Evolutionary conservation across 2,797 vertebrate species (phyloP), one percentile per base, ranked within the genome.

Genomic region (Tiaroga cobitis): DNA sequence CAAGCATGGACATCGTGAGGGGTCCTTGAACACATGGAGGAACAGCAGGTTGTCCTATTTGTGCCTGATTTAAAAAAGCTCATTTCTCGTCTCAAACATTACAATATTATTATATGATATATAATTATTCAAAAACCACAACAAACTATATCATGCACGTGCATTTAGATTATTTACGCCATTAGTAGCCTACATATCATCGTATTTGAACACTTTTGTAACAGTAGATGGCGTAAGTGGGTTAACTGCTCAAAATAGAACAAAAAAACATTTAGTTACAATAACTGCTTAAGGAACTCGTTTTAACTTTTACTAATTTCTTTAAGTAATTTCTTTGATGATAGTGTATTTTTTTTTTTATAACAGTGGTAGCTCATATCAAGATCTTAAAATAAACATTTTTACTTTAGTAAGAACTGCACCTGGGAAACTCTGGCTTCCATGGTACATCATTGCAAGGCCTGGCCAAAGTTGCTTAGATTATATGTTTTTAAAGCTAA

Each of bases 1-100:
- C 96, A 63, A 97, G 95, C 96, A 97, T 97, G 91, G 97, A 95
- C 97, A 97, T 97, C 92, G 89, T 94, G 87, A 80, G 13, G 86
- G 95, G 96, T 88, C 94, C 91, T 95, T 41, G 5, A 72, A 69
- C 90, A 90, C 82, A 72, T 85, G 90, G 79, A 34, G 34, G 21
- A 16, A 63, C 39, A 19, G 29, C 10, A 41, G 29, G 0, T 3
- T 78, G 65, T 37, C n/a, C 54, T 29, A 89, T 41, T 81, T 49
- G 70, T 93, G 95, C 95, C 95, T 94, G 93, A 61, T 51, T 68
- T 1, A 46, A 63, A 63, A 63, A 8, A 29, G 16, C n/a, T 32
- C 26, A 7, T 29, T 11, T 43, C 7, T 41, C n/a, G 6, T 43
- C 8, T 19, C 18, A 82, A 24, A 16, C 19, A 29, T 72, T 43